Conservation (phyloP, 2,888 invertebrate genomes). For the Meiosimyza decipiens region DNA sequence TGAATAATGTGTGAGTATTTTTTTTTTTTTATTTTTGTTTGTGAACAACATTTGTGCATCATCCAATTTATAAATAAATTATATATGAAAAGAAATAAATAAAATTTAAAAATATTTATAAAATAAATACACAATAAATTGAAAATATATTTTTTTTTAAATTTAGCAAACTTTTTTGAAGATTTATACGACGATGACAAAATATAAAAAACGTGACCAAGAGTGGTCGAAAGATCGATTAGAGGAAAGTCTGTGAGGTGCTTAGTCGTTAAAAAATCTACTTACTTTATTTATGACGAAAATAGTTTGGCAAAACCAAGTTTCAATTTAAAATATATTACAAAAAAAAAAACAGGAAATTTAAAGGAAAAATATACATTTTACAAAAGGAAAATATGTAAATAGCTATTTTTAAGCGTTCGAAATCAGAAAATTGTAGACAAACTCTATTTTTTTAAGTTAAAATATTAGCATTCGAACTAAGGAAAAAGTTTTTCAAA, state of each 20-base stretch:
- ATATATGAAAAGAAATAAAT: constrained; percentile 40
- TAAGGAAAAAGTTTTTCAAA: too few species aligned
- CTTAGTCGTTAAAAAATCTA: too few species aligned
- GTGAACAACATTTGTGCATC: constrained; percentile 37
- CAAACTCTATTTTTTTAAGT: too few species aligned
- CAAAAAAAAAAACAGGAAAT: not conserved
- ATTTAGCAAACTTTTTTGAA: constrained; percentile 18
- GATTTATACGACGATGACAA: constrained; percentile 1
- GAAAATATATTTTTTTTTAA: constrained; percentile 30
- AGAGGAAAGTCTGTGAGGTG: too few species aligned
- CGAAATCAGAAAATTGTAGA: too few species aligned
- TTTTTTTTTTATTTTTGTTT: not conserved
- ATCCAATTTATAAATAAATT: constrained; percentile 43
- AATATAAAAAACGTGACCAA: constrained; percentile 3
- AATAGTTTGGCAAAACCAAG: not conserved
- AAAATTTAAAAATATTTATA: constrained; percentile 38
- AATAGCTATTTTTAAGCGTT: too few species aligned
- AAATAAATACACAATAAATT: constrained; percentile 35
- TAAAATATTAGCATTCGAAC: too few species aligned
- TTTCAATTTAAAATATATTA: not conserved
- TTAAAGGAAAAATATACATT: too few species aligned
- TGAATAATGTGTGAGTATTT: constrained; percentile 52
- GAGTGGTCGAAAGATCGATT: too few species aligned
- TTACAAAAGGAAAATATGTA: too few species aligned
- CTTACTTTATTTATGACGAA: too few species aligned